Evolutionary conservation across 2,797 vertebrate genomes (phyloP), one percentile per base, ranked within the genome.

Genomic region (Periophthalmus magnuspinnatus): DNA sequence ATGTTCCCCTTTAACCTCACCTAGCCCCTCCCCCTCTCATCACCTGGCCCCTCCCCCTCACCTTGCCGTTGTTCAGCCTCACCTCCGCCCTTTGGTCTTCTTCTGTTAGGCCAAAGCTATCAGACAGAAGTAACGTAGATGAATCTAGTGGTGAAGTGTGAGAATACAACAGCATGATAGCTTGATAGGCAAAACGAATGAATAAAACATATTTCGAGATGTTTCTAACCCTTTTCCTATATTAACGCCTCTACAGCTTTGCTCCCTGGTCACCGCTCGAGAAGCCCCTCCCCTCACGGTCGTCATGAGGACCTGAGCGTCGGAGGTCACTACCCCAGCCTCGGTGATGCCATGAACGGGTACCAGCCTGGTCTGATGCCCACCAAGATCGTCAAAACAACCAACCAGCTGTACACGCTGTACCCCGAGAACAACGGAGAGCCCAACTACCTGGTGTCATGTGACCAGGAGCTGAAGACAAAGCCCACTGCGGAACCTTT

Each of bases 331-430:
- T 92, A 87, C 65, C 65, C 89, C 76, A 89, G 88, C 80, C 89
- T 95, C 55, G 88, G 93, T 57, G 95, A 96, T 65, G 94, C 92
- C 80, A 91, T 96, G 88, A 97, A 93, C 72, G 96, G 94, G 45
- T 95, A 96, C 4, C 91, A 95, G 65, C 91, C 94, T 6, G 94
- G 93, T 6, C 94, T 94, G 6, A 86, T 98, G 75, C 97, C 97
- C 74, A 92, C 94, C 0, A 98, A 98, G 86, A 95, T 98, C 67
- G 95, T 96, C 88, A 97, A 95, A 92, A 96, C 94, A 41, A 93
- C 94, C 87, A 95, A 94, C 1, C 94, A 96, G 77, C 90, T 94
- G 21, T 94, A 95, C 2, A 86, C 94, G 0, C 82, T 95, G 88
- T 91, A 94, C 62, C 85, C 94, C 36, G 95, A 96, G 78, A 95